Evolutionary conservation across 2,113 vertebrate species (phyloP).

Genomic region (Tenebrosternarchus preto): DNA sequence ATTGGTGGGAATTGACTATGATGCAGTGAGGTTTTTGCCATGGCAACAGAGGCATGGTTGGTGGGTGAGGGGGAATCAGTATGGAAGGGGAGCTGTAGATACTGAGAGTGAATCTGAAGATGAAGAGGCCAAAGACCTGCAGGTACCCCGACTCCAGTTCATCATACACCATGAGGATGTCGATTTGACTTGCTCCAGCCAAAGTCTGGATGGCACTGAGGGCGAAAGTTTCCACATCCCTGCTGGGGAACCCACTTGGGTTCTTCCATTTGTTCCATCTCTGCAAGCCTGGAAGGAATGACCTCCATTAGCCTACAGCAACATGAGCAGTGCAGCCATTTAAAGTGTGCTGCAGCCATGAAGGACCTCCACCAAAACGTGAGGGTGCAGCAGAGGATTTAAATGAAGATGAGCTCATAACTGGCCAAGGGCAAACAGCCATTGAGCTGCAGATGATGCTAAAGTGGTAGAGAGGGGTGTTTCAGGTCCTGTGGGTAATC

Average conservation of each 20-base stretch:
- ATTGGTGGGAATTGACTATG: constrained; percentile 50
- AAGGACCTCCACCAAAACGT: constrained; percentile 66
- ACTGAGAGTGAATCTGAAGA: constrained; percentile 67
- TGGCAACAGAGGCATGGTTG: constrained; percentile 55
- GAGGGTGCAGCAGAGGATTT: constrained; percentile 46
- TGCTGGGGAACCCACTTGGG: constrained; percentile 49
- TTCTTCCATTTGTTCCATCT: constrained; percentile 69
- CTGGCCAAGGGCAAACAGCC: constrained; percentile 57
- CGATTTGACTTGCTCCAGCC: constrained; percentile 48
- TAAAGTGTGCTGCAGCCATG: constrained; percentile 67
- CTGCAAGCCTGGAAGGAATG: constrained; percentile 74
- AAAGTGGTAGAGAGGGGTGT: constrained; percentile 1
- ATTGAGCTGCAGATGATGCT: constrained; percentile 26
- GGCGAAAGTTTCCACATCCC: constrained; percentile 57
- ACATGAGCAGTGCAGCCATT: constrained; percentile 50
- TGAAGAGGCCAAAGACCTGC: constrained; percentile 58
- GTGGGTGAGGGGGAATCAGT: constrained; percentile 16
- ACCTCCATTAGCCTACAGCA: constrained; percentile 52
- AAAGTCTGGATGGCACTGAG: constrained; percentile 41
- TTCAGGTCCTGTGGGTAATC: constrained; percentile 34
- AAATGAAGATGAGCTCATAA: constrained; percentile 67
- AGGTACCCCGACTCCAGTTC: constrained; percentile 71
- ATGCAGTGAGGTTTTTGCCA: constrained; percentile 36
- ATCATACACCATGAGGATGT: constrained; percentile 63
- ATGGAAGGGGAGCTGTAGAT: constrained; percentile 57